Percentiles rank a stretch among this genome's conserved stretches.
These are phyloP conservation scores for Nebria brevicollis DNA, from an alignment of 2,888 invertebrate species.

Conservation along the genomic window DNA sequence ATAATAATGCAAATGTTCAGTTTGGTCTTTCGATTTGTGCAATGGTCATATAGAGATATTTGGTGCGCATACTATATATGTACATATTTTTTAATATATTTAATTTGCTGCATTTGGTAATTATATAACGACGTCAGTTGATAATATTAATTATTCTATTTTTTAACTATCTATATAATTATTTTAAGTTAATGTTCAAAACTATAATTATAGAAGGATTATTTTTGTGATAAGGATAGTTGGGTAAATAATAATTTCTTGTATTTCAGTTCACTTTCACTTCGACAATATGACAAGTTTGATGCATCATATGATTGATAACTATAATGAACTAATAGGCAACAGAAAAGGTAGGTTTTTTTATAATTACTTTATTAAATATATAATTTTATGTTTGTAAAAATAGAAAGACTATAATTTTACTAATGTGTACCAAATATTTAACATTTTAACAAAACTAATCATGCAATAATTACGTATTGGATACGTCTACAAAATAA, in stretches of 20 bases:
- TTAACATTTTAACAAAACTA: too few species aligned
- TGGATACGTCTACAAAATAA: too few species aligned
- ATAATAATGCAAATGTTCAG: background rate
- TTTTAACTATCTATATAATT: too few species aligned
- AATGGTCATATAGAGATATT: background rate
- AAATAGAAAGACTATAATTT: too few species aligned
- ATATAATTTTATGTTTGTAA: background rate
- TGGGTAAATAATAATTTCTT: background rate
- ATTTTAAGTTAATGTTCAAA: too few species aligned
- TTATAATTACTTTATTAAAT: background rate
- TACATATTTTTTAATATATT: background rate
- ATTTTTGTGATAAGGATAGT: background rate
- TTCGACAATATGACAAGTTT: slow-evolving; percentile 62
- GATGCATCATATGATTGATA: slow-evolving; percentile 65
- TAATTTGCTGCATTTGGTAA: background rate
- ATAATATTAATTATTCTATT: too few species aligned
- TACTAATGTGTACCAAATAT: too few species aligned
- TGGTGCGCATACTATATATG: background rate
- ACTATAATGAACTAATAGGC: slow-evolving; percentile 66
- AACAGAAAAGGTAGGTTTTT: slow-evolving; percentile 63
- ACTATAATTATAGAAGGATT: background rate
- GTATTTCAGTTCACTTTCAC: background rate
- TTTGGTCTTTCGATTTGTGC: background rate
- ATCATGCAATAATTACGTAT: too few species aligned
- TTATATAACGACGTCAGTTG: background rate